Percentiles rank a stretch among this genome's conserved stretches.
phyloP scores from a whole-genome alignment of 2,797 vertebrate genomes.

The Schizopygopsis malacanthus region DNA sequence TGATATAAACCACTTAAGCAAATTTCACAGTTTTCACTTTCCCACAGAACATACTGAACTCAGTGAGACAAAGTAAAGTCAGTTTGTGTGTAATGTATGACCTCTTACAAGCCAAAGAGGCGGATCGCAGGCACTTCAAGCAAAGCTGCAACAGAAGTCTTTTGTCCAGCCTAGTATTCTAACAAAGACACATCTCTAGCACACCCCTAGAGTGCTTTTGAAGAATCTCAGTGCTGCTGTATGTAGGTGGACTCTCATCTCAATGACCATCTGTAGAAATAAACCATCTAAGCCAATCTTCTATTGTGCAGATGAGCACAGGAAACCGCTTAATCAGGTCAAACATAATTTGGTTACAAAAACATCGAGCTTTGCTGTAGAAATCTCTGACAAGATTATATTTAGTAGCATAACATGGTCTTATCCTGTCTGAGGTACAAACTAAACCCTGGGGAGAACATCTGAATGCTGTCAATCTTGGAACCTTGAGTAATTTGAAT shows the following conservation, averaged over 20 bases:
- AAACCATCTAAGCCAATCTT: not conserved
- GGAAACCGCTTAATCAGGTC: constrained; percentile 71
- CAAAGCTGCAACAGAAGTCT: constrained; percentile 39
- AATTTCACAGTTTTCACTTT: not conserved
- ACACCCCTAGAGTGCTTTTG: constrained; percentile 16
- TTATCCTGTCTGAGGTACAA: constrained; percentile 49
- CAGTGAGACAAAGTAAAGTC: not conserved
- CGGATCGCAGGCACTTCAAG: constrained; percentile 1
- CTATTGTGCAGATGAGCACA: constrained; percentile 63
- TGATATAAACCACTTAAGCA: not conserved
- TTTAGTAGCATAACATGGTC: constrained; percentile 56
- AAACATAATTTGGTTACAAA: constrained; percentile 58
- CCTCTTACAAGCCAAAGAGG: not conserved
- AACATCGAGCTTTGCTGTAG: constrained; percentile 53
- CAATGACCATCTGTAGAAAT: constrained; percentile 65
- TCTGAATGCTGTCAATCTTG: not conserved
- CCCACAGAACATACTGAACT: not conserved
- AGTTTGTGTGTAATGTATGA: constrained; percentile 4
- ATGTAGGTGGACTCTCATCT: constrained; percentile 70
- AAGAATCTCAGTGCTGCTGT: constrained; percentile 55
- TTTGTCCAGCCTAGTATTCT: constrained; percentile 36
- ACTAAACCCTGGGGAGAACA: constrained; percentile 27
- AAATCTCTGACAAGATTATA: constrained; percentile 49
- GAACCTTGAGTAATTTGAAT: constrained; percentile 16
- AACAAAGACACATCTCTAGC: constrained; percentile 42